Base-by-base conservation (phyloP, 2,888 invertebrate genomes). In the Agrochola litura region DNA sequence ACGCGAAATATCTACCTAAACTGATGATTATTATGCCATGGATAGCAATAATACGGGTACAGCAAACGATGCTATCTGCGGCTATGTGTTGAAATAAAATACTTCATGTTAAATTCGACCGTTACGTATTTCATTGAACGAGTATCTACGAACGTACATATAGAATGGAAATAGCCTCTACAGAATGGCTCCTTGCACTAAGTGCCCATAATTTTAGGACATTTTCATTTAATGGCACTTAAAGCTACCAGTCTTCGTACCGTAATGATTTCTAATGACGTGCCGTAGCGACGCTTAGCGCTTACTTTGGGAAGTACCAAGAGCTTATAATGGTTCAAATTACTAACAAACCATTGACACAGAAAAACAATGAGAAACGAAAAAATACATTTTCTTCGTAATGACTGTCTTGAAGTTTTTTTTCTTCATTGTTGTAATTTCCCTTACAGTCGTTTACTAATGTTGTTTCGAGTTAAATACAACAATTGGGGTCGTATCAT, bases 221-320 rank as follows among this genome's bases (percentile, higher is more conserved):
- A 91, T 90, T 91, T 90, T 90, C 90, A 90, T 91, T 89, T 90
- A 91, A 91, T 91, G 89, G 91, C 87, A 88, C 89, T 91, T 91
- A 89, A 86, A 90, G 89, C 87, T 88, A 88, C 89, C 87, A 89
- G 87, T 86, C 87, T 91, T 84, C 83, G 85, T 87, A 86, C 88
- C 88, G 88, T 90, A 89, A 91, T 91, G 91, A 90, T 91, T 91
- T 91, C 89, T 89, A 90, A 91, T 89, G 91, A 87, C 83, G 77
- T 86, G 82, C 83, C 84, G 25, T 76, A 81, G 84, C 70, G 80
- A 73, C 79, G 77, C 85, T 88, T 83, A 86, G 79, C 79, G 77
- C 86, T 89, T 88, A 86, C 82, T 86, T 85, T 86, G 70, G 79
- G 69, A 79, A 83, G 81, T 83, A 68, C 83, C 71, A 80, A 77